Evolutionary conservation across 64 coral and sea anemone genomes (phyloP).

Genomic region (Orbicella faveolata): DNA sequence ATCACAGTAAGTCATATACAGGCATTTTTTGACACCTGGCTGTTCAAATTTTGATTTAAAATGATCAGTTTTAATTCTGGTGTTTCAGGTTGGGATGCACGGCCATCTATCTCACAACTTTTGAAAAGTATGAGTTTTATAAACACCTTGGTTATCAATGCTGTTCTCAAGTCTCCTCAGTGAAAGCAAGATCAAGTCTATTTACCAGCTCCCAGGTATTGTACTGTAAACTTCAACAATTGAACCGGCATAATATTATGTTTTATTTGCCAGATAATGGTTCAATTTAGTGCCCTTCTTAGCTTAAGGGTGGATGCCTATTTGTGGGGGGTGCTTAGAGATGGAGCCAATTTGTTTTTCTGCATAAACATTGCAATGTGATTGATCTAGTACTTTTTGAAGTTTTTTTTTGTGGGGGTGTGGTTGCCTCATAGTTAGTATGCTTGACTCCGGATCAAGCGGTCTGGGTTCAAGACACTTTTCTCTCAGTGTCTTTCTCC

Average conservation of each 20-base stretch:
- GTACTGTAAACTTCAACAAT: background rate
- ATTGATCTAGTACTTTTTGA: too few species aligned
- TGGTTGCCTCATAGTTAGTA: too few species aligned
- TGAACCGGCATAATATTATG: background rate
- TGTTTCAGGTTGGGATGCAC: constrained; percentile 63
- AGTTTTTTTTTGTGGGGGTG: too few species aligned
- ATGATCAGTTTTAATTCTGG: background rate
- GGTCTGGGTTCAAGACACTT: too few species aligned
- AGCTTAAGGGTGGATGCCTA: too few species aligned
- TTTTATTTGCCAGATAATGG: too few species aligned
- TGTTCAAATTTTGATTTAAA: background rate
- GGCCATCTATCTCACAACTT: constrained; percentile 74
- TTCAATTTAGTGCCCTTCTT: too few species aligned
- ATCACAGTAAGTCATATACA: constrained; percentile 44
- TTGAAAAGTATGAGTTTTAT: constrained; percentile 88
- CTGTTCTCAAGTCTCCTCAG: constrained; percentile 70
- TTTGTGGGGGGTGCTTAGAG: too few species aligned
- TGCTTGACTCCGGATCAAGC: too few species aligned
- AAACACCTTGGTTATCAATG: constrained; percentile 80
- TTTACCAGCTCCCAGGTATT: constrained; percentile 66
- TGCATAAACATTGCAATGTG: too few species aligned
- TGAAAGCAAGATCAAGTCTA: constrained; percentile 52
- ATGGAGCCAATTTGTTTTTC: too few species aligned
- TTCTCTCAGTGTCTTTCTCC: too few species aligned
- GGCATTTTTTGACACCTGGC: background rate